Evolutionary conservation across 35 echinoderm and acorn worm genomes (phyloP), one percentile per base, ranked within the genome.

Genomic region (Chiridota heheva): DNA sequence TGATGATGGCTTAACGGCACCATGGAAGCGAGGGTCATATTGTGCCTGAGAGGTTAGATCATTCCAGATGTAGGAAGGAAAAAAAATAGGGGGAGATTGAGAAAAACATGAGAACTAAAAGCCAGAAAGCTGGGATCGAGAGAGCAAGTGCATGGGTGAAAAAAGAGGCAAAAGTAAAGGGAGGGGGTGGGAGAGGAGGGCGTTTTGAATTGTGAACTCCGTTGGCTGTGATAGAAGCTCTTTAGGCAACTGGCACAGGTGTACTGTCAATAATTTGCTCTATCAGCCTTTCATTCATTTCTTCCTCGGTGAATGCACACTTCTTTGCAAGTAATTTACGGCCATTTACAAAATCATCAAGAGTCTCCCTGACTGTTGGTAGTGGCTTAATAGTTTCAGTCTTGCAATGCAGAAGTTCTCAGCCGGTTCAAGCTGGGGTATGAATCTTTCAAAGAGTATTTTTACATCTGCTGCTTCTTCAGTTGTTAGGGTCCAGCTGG

Each of bases 201-300:
- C n/a, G n/a, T n/a, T n/a, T n/a, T n/a, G 12, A 3, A 84, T 18
- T 26, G 81, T 71, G 29, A 53, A 84, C 18, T 60, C 17, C 18
- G 51, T 72, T 29, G 41, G 40, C 8, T 67, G 64, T 25, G 35
- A 7, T 1, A 84, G 35, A 18, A 84, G 67, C 33, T 84, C 43
- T 36, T 84, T 84, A 16, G 56, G 81, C n/a, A 70, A 72, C 81
- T 7, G 81, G 28, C 6, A 84, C 72, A 18, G 81, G 81, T 17
- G 67, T 84, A 28, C 81, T 84, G 7, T 63, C 81, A 41, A 84
- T 84, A 1, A 84, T 58, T 40, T 84, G 81, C 25, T 84, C 65
- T 1, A 71, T 25, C 18, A 84, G 29, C 7, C 81, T 44, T 29
- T 81, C 78, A 44, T 81, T 41, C 36, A 81, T 3, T 28, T 67